A percentile compares a stretch with the other conserved stretches of the same genome.
phyloP scores from a whole-genome alignment of 2,888 invertebrate species.

The Himalopsyche kuldschensis region DNA sequence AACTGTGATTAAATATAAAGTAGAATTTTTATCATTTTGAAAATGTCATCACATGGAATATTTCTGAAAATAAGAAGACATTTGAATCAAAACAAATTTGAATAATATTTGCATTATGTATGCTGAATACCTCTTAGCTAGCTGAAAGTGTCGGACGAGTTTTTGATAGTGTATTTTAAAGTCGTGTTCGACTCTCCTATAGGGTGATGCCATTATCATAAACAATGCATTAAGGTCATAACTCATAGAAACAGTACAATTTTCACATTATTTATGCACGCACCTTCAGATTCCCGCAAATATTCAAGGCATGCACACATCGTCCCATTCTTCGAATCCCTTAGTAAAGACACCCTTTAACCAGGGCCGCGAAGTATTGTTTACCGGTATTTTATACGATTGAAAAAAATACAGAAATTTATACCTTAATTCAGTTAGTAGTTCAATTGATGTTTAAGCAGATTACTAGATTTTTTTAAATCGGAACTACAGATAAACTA shows the following conservation, averaged over 20 bases:
- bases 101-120: not conserved
- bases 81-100: not conserved
- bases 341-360: conserved; percentile 3
- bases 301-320: conserved; percentile 36
- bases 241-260: conserved; percentile 33
- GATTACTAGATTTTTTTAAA: no score
- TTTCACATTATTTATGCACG: conserved; percentile 38
- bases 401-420: no score
- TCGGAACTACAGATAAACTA: no score
- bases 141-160: not conserved
- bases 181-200: not conserved
- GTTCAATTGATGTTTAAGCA: no score
- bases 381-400: no score
- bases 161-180: not conserved
- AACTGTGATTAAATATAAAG: no score
- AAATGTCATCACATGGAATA: no score
- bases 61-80: no score
- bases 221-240: conserved; percentile 40
- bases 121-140: not conserved
- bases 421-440: no score
- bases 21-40: no score
- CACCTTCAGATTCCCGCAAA: conserved; percentile 31
- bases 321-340: conserved; percentile 3
- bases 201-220: conserved; percentile 37
- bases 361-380: not conserved